Evolutionary conservation across 1,140 invertebrate genomes (phyloP), one percentile per base, ranked within the genome.

Genomic region (Brachionus asplanchnoidis): DNA sequence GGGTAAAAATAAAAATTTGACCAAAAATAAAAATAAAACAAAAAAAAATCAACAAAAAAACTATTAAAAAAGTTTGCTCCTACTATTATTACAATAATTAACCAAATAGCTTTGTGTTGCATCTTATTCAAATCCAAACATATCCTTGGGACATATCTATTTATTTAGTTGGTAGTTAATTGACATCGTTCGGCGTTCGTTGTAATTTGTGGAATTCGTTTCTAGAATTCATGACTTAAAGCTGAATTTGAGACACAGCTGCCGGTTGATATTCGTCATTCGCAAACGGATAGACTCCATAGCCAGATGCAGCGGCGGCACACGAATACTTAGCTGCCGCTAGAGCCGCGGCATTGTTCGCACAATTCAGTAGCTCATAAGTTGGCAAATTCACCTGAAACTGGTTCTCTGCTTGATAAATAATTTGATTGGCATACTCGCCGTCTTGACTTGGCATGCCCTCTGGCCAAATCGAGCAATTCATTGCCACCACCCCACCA

Each of bases 231-330:
- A 50, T 40, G 32, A 20, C 23, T 77, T 77, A 77, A 50, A 82
- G 36, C 42, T 82, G 79, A 82, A 82, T 82, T 82, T 82, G 79
- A 82, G 79, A 82, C 53, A 68, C 79, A 26, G 79, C 42, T 77
- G 73, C 17, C 42, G 73, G 23, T 77, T 77, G 65, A 53, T 82
- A 65, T 8, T 82, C 79, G 26, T 82, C 79, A 42, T 14, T 36
- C n/a, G 53, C 20, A 36, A 82, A 82, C 28, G 79, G 79, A 82
- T 82, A 82, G 12, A 17, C 44, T 23, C 73, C 40, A 46, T 82
- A 82, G 20, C 40, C 23, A 65, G 50, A 56, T 3, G 78, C 78
- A 11, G 78, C 53, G 11, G 79, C 79, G 17, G 79, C 79, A 32
- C 79, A 82, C 50, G 79, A 82, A 68, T 82, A 82, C 65, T 82